These are phyloP conservation scores for Pipistrellus nathusii DNA, from an alignment of 2,797 vertebrate species.

Conservation along the genomic window DNA sequence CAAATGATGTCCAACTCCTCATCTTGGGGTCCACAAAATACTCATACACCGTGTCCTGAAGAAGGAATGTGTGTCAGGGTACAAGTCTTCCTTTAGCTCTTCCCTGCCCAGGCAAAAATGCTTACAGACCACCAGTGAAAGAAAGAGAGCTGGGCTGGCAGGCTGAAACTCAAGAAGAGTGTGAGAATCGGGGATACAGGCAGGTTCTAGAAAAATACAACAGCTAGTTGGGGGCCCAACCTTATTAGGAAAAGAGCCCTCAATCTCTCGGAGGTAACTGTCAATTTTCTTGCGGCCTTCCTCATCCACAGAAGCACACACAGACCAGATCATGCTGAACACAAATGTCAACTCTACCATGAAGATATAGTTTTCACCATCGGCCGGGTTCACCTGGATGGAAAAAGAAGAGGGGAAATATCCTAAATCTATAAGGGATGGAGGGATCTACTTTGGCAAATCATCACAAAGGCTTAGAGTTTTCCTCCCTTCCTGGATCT, in stretches of 20 bases:
- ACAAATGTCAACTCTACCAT: constrained; percentile 90
- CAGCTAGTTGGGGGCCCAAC: constrained; percentile 74
- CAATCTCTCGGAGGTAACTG: constrained; percentile 89
- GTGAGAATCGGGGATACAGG: neutral
- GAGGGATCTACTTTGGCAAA: neutral
- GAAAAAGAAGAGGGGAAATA: neutral
- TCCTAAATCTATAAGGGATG: neutral
- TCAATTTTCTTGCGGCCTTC: constrained; percentile 91
- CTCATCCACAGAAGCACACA: constrained; percentile 91
- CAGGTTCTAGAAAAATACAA: neutral
- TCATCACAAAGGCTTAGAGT: neutral
- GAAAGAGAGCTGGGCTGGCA: neutral
- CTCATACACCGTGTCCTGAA: constrained; percentile 94
- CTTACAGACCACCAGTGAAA: neutral
- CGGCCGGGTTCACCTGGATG: constrained; percentile 87
- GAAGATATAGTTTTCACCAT: constrained; percentile 83
- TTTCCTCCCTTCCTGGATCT: neutral
- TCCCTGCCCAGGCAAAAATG: neutral
- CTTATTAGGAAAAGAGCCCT: constrained; percentile 91
- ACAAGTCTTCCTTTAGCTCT: neutral
- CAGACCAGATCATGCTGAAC: constrained; percentile 93
- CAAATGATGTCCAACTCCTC: constrained; percentile 92
- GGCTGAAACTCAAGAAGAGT: neutral
- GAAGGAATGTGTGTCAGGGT: neutral
- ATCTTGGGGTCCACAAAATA: constrained; percentile 93